Evolutionary conservation across 1,140 invertebrate species (phyloP).

Genomic region (Nylanderia fulva): DNA sequence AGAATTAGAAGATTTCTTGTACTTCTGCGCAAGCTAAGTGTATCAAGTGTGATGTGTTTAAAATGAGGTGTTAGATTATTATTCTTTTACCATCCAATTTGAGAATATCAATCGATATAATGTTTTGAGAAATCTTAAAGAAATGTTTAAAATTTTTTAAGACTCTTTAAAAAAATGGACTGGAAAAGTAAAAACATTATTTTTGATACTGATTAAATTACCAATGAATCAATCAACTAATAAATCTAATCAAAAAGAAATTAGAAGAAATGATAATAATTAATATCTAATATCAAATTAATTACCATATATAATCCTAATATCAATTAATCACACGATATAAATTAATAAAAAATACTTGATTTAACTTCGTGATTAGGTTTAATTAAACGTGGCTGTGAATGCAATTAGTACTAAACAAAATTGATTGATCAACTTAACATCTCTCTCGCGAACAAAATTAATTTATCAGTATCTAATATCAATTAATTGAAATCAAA

Average conservation of each 20-base stretch:
- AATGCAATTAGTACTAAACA: not conserved
- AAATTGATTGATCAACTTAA: not conserved
- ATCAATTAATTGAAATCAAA: not conserved
- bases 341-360: constrained; percentile 17
- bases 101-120: not conserved
- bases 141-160: not conserved
- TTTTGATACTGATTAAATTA: too few relatives aligned
- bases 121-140: not conserved
- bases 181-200: not conserved
- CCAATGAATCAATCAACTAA: too few relatives aligned
- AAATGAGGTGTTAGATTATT: not conserved
- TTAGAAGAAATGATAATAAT: not conserved
- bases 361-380: not conserved
- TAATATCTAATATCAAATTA: not conserved
- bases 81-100: not conserved
- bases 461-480: constrained; percentile 11
- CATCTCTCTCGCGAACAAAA: not conserved
- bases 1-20: not conserved
- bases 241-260: not conserved
- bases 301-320: not conserved
- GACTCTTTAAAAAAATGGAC: not conserved
- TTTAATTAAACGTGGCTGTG: constrained; percentile 7
- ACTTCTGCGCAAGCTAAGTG: not conserved
- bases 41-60: not conserved
- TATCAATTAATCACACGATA: constrained; percentile 5